Conservation (phyloP, 1,140 invertebrate species). For the Dryas iulia region DNA sequence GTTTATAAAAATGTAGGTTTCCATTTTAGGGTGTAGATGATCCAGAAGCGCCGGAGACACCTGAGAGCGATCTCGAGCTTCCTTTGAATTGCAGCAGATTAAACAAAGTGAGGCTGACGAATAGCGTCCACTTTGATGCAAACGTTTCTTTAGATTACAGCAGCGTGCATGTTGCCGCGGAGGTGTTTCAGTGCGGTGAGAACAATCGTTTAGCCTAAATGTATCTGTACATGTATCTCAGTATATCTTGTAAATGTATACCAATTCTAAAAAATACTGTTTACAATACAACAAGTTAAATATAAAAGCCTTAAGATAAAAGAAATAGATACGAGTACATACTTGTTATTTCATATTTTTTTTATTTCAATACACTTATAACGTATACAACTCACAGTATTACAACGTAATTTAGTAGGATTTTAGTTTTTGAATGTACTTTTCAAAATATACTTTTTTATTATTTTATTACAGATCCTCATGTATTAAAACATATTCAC, state of each 20-base stretch:
- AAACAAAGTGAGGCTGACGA: slow-evolving; percentile 46
- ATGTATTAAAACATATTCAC: slow-evolving; percentile 76
- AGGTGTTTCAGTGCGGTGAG: slow-evolving; percentile 68
- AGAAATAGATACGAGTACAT: no score
- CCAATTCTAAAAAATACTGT: no score
- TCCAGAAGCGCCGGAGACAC: slow-evolving; percentile 39
- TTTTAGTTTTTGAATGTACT: no score
- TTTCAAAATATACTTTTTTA: background rate
- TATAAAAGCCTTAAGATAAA: no score
- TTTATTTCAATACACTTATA: no score
- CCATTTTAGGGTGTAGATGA: slow-evolving; percentile 52
- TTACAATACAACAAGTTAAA: no score
- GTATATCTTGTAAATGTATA: no score
- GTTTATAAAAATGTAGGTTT: background rate
- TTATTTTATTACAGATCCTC: slow-evolving; percentile 55
- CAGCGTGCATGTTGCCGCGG: slow-evolving; percentile 59
- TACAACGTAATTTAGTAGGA: no score
- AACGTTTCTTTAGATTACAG: slow-evolving; percentile 51
- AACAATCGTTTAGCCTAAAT: slow-evolving; percentile 4
- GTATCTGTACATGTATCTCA: background rate
- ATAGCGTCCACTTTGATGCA: slow-evolving; percentile 57
- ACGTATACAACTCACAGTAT: no score
- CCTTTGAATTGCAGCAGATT: slow-evolving; percentile 49
- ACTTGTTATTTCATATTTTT: background rate
- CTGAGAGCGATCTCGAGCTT: slow-evolving; percentile 38